Conservation (phyloP, 1,140 invertebrate species). For the Scaptodrosophila lebanonensis region DNA sequence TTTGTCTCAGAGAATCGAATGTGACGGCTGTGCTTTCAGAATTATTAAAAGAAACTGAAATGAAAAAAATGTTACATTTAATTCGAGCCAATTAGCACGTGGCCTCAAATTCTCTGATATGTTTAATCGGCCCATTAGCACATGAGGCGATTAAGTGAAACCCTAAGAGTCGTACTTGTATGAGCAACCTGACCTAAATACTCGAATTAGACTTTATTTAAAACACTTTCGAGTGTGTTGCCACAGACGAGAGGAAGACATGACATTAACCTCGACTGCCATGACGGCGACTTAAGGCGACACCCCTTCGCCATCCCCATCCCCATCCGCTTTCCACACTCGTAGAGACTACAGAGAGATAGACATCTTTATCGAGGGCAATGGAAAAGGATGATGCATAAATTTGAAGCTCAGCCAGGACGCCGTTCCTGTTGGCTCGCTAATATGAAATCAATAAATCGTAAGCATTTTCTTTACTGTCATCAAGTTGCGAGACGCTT, state of each 20-base stretch:
- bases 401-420: slow-evolving; percentile 57
- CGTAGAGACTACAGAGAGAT: slow-evolving; percentile 9
- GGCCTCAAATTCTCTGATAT: slow-evolving; percentile 22
- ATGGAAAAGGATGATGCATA: slow-evolving; percentile 34
- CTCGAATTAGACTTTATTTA: slow-evolving; percentile 32
- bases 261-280: slow-evolving; percentile 56
- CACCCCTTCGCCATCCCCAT: too few species aligned
- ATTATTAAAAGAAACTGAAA: slow-evolving; percentile 46
- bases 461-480: slow-evolving; percentile 58
- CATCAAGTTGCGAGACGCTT: slow-evolving; percentile 19
- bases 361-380: slow-evolving; percentile 15
- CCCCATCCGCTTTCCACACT: not conserved
- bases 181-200: not conserved
- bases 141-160: slow-evolving; percentile 15
- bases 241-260: slow-evolving; percentile 56
- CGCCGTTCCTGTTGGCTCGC: slow-evolving; percentile 24
- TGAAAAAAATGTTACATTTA: slow-evolving; percentile 37
- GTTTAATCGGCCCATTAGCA: slow-evolving; percentile 21
- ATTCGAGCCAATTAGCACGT: slow-evolving; percentile 57
- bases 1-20: too few species aligned
- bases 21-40: slow-evolving; percentile 3
- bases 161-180: slow-evolving; percentile 29
- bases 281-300: too few species aligned
- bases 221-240: slow-evolving; percentile 4
- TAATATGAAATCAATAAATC: slow-evolving; percentile 74